Evolutionary conservation across 2,113 vertebrate genomes (phyloP).

Genomic region (Campylomormyrus tamandua): DNA sequence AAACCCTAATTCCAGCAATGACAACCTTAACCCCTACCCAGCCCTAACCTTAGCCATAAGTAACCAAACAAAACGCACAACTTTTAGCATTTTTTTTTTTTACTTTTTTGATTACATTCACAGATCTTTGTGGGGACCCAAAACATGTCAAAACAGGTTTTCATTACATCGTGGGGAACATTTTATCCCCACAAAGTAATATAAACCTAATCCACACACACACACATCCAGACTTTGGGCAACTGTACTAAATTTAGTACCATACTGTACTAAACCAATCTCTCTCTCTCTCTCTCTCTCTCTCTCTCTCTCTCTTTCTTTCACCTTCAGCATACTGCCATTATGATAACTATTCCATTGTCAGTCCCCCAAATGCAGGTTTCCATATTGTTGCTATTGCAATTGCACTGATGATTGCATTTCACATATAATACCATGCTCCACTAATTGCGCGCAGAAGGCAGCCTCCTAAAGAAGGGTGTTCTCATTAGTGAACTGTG

Average conservation of each 20-base stretch:
- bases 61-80: background rate
- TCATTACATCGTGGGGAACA: background rate
- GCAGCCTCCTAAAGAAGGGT: background rate
- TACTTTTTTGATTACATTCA: background rate
- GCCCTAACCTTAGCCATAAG: background rate
- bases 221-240: too few relatives aligned
- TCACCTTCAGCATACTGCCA: background rate
- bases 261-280: background rate
- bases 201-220: background rate
- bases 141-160: background rate
- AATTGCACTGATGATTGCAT: background rate
- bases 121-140: background rate
- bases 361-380: background rate
- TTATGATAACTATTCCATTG: background rate
- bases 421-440: background rate
- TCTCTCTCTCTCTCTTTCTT: background rate
- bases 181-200: background rate
- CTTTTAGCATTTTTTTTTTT: background rate
- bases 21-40: background rate
- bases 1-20: background rate
- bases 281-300: too few relatives aligned
- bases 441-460: background rate
- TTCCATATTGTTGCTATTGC: background rate
- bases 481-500: background rate
- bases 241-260: background rate